Base-by-base conservation (phyloP, 2,888 invertebrate genomes). In the Augochlorella aurata region DNA sequence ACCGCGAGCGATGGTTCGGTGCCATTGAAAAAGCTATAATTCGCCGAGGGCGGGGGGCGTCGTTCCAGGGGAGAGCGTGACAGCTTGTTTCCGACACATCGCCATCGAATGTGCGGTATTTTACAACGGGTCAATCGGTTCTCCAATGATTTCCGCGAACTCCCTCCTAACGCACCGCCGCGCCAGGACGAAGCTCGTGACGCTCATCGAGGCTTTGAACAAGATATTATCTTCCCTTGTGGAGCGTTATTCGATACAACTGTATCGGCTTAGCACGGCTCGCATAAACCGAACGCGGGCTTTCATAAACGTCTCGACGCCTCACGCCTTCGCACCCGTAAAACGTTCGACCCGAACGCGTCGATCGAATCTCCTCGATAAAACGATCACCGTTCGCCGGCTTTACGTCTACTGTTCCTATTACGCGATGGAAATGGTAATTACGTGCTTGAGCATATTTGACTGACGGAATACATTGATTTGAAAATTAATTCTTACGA, bases 91-190 rank as follows among this genome's bases (percentile, higher is more conserved):
- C 54, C 44, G 10, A 61, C 61, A 16, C 24, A 68, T 47, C 49
- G 47, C 47, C 49, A 66, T 61, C 67, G n/a, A 52, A 65, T 63
- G 75, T 65, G 63, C 65, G 69, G n/a, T 85, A 80, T 83, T 83
- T 81, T 74, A 74, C 79, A 78, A 66, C 73, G 82, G 85, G 80
- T 82, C 80, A 80, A 76, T 80, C 71, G 74, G 75, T 85, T 78
- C 85, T 79, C 81, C 85, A 85, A 86, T 85, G 83, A 86, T 85
- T 86, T 85, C 61, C 67, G 58, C 52, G 50, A 85, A 86, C 83
- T 86, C 81, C 66, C 67, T 24, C 61, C 74, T 58, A 79, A 78
- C 74, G 65, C 78, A 77, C 67, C 38, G 38, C 5, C 76, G 67
- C 49, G 61, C 50, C 75, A 54, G 44, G 71, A 71, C 69, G 70